Conservation (phyloP, 2,797 vertebrate species). For the Pseudomugil tenellus region DNA sequence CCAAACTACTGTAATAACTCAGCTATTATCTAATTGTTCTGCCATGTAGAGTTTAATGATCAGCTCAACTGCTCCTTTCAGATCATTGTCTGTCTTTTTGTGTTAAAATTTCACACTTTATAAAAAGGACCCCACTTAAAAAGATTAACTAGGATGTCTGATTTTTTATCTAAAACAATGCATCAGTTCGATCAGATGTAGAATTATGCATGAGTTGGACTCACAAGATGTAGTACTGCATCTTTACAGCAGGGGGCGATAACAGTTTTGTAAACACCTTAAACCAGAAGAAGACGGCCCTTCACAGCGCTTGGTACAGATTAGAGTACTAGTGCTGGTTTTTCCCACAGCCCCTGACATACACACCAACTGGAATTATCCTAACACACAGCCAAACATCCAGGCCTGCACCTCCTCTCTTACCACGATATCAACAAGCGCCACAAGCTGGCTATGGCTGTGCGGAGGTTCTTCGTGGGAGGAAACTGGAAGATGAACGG, state of each 20-base stretch:
- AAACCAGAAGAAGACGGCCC: slow-evolving; percentile 4
- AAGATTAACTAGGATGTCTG: not conserved
- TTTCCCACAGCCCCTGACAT: slow-evolving; percentile 38
- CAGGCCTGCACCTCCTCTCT: slow-evolving; percentile 7
- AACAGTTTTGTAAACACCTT: not conserved
- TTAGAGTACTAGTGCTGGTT: not conserved
- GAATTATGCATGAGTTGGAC: too few relatives aligned
- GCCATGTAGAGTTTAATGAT: not conserved
- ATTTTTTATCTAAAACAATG: not conserved
- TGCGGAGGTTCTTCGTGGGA: slow-evolving; percentile 90
- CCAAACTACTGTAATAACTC: not conserved
- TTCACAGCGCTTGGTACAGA: not conserved
- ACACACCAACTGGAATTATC: not conserved
- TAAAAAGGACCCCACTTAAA: not conserved
- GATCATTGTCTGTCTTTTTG: not conserved
- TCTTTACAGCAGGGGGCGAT: slow-evolving; percentile 38
- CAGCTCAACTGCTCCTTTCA: not conserved
- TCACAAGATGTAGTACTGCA: not conserved
- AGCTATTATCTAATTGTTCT: not conserved
- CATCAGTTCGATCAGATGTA: not conserved
- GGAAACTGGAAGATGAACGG: slow-evolving; percentile 97
- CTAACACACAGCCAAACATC: not conserved
- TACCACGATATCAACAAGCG: not conserved
- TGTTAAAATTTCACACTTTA: not conserved
- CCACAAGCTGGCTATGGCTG: slow-evolving; percentile 77